Percentiles rank a stretch among this genome's conserved stretches.
phyloP scores from a whole-genome alignment of 2,888 invertebrate species.

The Pandemis heparana region DNA sequence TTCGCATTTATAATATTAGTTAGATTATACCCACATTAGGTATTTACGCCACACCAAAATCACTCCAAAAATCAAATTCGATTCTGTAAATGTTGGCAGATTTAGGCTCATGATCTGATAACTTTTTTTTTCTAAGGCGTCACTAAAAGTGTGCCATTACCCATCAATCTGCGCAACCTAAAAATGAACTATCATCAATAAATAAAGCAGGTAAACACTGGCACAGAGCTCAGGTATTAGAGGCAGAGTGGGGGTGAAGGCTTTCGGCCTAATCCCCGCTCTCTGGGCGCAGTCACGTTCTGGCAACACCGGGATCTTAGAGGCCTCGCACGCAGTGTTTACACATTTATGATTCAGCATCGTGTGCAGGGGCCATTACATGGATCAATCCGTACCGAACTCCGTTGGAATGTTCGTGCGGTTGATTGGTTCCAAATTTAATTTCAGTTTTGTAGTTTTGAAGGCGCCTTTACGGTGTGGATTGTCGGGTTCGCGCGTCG shows the following conservation, averaged over 20 bases:
- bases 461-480: slow-evolving; percentile 14
- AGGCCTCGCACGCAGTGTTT: slow-evolving; percentile 48
- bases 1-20: no score
- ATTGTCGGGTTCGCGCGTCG: neutral
- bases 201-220: slow-evolving; percentile 37
- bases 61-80: no score
- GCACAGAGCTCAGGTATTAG: slow-evolving; percentile 42
- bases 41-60: no score
- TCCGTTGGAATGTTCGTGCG: slow-evolving; percentile 25
- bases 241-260: slow-evolving; percentile 45
- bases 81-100: no score
- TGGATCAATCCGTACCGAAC: slow-evolving; percentile 2
- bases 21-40: no score
- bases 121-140: no score
- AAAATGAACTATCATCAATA: slow-evolving; percentile 38
- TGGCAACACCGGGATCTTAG: slow-evolving; percentile 54
- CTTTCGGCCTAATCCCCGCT: slow-evolving; percentile 54
- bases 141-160: no score
- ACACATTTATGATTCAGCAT: slow-evolving; percentile 44
- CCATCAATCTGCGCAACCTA: neutral
- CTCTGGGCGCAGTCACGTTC: slow-evolving; percentile 57
- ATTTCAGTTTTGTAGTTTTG: slow-evolving; percentile 31
- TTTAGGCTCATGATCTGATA: no score
- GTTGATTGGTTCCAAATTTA: slow-evolving; percentile 31
- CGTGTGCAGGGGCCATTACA: slow-evolving; percentile 35